Conservation (phyloP, 2,113 vertebrate species). For the Gorilla gorilla region DNA sequence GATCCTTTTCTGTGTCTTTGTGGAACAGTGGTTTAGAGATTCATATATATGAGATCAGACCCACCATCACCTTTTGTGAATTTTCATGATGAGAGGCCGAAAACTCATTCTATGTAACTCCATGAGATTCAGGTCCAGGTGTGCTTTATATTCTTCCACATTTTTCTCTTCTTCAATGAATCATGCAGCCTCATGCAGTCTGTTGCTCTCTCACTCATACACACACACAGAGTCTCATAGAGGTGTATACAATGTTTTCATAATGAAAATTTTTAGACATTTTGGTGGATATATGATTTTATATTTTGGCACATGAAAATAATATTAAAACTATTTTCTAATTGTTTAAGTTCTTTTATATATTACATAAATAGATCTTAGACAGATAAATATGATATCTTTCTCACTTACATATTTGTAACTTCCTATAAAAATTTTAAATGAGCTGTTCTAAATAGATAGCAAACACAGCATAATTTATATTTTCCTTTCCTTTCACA, state of each 20-base stretch:
- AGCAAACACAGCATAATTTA: not conserved
- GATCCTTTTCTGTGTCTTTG: slow-evolving; percentile 75
- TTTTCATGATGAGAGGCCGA: slow-evolving; percentile 55
- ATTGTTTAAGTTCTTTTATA: not conserved
- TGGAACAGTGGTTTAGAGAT: slow-evolving; percentile 65
- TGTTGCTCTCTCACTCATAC: not conserved
- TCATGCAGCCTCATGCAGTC: not conserved
- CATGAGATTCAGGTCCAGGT: not conserved
- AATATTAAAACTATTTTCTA: not conserved
- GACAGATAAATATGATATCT: not conserved
- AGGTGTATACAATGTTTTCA: not conserved
- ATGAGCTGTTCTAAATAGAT: not conserved
- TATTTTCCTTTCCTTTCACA: not conserved
- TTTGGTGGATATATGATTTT: not conserved
- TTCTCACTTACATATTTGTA: not conserved
- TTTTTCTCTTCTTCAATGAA: not conserved
- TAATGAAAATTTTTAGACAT: not conserved
- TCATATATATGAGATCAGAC: slow-evolving; percentile 69
- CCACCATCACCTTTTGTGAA: slow-evolving; percentile 66
- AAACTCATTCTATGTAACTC: slow-evolving; percentile 58
- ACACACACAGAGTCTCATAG: not conserved
- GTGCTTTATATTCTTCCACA: not conserved
- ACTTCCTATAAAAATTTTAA: not conserved
- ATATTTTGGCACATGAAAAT: not conserved
- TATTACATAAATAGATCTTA: not conserved